phyloP scores from a whole-genome alignment of 2,888 invertebrate species.

The Meta bourneti region DNA sequence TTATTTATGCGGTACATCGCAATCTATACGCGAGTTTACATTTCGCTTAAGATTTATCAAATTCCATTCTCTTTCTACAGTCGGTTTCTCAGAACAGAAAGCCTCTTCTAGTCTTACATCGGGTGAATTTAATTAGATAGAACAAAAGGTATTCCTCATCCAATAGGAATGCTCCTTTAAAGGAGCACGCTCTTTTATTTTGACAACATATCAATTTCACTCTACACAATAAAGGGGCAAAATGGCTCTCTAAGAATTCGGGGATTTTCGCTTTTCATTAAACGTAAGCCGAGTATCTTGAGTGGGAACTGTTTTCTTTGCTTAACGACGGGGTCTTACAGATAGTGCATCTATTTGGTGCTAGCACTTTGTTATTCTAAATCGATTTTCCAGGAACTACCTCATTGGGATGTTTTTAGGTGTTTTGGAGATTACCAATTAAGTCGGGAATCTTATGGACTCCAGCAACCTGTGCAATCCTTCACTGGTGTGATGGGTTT shows the following conservation, averaged over 20 bases:
- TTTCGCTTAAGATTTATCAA: too few species aligned
- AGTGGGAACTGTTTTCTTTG: background rate
- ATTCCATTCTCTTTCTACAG: too few species aligned
- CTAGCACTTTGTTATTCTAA: background rate
- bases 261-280: slow-evolving; percentile 8
- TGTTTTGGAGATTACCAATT: too few species aligned
- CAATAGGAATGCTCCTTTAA: background rate
- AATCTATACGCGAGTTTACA: too few species aligned
- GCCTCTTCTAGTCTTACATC: background rate
- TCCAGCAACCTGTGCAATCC: too few species aligned
- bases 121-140: background rate
- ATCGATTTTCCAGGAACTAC: background rate
- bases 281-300: background rate
- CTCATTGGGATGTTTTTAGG: too few species aligned
- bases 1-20: too few species aligned
- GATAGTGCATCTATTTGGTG: background rate
- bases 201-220: background rate
- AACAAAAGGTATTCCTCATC: background rate
- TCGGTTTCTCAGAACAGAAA: background rate
- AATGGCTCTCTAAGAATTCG: background rate
- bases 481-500: too few species aligned
- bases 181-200: background rate
- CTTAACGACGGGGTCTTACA: background rate
- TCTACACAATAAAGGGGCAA: background rate
- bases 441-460: too few species aligned